Evolutionary conservation across 2,888 invertebrate genomes (phyloP).

Genomic region (Sipha maydis): DNA sequence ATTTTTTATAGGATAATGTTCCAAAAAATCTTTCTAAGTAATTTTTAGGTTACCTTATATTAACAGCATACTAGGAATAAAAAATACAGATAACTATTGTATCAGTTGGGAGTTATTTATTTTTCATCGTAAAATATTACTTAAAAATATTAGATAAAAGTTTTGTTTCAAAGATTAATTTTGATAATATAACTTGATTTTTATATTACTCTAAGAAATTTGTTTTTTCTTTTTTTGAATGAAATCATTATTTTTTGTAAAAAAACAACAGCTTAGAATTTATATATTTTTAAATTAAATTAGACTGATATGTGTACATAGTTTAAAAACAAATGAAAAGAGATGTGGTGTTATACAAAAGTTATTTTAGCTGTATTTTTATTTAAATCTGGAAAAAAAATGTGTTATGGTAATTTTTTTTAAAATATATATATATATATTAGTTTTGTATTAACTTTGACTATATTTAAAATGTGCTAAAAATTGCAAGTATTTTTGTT

Average conservation of each 20-base stretch:
- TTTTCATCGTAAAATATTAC: background rate
- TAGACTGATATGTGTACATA: conserved; percentile 45
- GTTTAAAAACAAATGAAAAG: background rate
- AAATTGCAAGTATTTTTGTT: background rate
- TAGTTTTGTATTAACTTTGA: background rate
- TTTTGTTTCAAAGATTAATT: background rate
- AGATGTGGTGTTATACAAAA: background rate
- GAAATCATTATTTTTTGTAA: background rate
- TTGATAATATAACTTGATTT: background rate
- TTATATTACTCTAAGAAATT: background rate
- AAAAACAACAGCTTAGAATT: background rate
- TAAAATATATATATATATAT: background rate
- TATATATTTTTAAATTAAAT: background rate
- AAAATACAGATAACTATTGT: background rate
- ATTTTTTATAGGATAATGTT: background rate
- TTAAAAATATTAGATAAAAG: background rate
- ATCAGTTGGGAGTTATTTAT: background rate
- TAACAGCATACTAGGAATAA: background rate
- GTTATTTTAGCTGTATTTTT: background rate
- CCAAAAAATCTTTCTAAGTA: background rate
- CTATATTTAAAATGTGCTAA: background rate
- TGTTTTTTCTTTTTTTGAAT: background rate
- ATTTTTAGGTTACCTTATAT: background rate
- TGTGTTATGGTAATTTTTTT: background rate
- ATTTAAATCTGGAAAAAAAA: background rate